phyloP scores from a whole-genome alignment of 2,113 vertebrate species.

The Chionis minor region DNA sequence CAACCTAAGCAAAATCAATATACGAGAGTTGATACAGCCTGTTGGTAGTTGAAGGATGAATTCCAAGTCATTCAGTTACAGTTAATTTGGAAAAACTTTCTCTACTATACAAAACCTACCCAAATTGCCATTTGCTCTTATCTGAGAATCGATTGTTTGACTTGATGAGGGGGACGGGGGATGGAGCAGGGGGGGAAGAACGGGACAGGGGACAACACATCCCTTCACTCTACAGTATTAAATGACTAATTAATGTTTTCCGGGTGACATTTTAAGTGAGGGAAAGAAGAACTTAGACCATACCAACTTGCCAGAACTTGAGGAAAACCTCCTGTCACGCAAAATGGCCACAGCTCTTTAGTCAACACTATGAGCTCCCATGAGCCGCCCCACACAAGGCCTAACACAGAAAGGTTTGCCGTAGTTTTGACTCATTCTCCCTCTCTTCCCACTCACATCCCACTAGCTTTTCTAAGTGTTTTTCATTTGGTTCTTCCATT shows the following conservation, averaged over 20 bases:
- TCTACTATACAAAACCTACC: background rate
- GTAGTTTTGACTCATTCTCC: conserved; percentile 16
- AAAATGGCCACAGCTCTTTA: background rate
- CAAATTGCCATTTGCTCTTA: conserved; percentile 6
- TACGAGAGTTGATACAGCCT: background rate
- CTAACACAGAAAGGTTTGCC: background rate
- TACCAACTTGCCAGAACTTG: background rate
- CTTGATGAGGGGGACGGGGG: background rate
- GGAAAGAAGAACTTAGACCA: background rate
- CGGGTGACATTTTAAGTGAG: background rate
- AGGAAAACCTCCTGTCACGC: background rate
- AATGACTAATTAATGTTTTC: background rate
- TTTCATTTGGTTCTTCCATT: background rate
- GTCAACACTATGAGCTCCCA: background rate
- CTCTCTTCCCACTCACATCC: conserved; percentile 9
- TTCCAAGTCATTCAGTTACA: conserved; percentile 2
- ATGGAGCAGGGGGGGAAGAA: background rate
- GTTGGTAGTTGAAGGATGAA: background rate
- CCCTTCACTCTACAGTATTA: background rate
- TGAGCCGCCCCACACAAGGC: background rate
- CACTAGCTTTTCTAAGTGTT: background rate
- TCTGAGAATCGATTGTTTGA: background rate
- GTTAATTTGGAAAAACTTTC: conserved; percentile 4
- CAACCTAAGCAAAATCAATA: conserved; percentile 31
- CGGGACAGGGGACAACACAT: background rate